Evolutionary conservation across 2,888 invertebrate species (phyloP).

Genomic region (Drosophila longiperda): DNA sequence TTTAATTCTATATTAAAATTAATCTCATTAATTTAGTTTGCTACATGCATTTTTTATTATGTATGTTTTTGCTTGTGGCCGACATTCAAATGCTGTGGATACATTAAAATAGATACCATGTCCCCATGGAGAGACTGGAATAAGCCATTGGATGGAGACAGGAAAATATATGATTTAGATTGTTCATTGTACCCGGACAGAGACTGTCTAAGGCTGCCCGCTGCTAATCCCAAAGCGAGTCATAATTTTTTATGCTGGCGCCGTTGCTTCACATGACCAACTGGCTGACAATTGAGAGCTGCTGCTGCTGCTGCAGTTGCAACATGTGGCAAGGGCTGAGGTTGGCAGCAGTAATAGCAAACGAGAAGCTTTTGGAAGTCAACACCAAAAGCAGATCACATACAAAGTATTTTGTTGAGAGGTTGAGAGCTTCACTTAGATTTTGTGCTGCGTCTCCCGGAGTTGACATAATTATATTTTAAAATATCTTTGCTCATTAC

Average conservation of each 20-base stretch:
- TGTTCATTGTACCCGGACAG: constrained; percentile 6
- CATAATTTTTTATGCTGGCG: constrained; percentile 75
- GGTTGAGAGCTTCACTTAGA: constrained; percentile 68
- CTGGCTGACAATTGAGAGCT: constrained; percentile 17
- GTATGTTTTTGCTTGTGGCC: constrained; percentile 8
- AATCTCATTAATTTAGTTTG: constrained; percentile 28
- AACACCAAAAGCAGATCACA: constrained; percentile 26
- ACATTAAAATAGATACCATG: constrained; percentile 17
- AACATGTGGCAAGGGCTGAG: constrained; percentile 18
- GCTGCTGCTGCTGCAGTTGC: constrained; percentile 22
- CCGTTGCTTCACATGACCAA: constrained; percentile 37
- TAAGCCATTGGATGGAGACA: constrained; percentile 10
- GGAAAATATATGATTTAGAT: constrained; percentile 18
- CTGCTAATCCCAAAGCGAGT: constrained; percentile 66
- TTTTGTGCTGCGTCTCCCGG: constrained; percentile 61
- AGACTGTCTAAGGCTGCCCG: constrained; percentile 35
- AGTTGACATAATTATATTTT: constrained; percentile 80
- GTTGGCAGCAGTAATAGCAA: not conserved
- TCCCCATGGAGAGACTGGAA: constrained; percentile 2
- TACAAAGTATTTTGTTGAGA: constrained; percentile 73
- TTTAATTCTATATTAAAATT: not conserved
- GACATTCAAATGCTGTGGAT: constrained; percentile 30
- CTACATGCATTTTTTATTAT: constrained; percentile 6
- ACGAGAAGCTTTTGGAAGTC: constrained; percentile 7
- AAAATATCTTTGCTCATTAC: constrained; percentile 71